Base-by-base conservation (phyloP, 2,113 vertebrate species). In the Serilophus lunatus region DNA sequence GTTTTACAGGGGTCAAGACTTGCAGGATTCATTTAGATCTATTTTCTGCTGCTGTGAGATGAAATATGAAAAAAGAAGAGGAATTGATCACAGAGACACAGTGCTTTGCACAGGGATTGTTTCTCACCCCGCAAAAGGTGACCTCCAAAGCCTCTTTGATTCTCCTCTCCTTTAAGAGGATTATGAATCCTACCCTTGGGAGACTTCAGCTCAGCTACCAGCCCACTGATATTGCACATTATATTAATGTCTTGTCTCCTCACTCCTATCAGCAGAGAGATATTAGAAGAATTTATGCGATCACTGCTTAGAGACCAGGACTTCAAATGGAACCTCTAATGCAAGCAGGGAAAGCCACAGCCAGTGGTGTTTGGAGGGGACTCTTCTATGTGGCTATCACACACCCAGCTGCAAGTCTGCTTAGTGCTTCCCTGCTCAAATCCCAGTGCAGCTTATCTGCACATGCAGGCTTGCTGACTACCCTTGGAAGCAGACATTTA, bases 121-220 rank as follows among this genome's bases (percentile, higher is more conserved):
- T 82, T 85, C 89, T 84, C 63, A 70, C 74, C n/a, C 72, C 0
- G 0, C 63, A 80, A 68, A 78, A 90, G 82, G 72, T 69, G 88
- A 94, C 82, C 76, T 91, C 60, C 80, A 79, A 88, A 92, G 78
- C 74, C 78, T 95, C 83, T 95, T 33, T 70, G 81, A 86, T 60
- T 90, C 61, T 75, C 33, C 49, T 84, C 78, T 93, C 45, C 53
- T 50, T 7, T 87, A 95, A 91, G 76, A 92, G 82, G 91, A 93
- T 91, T 92, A 93, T 8, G 6, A 79, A 88, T 63, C 76, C 65
- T 74, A 69, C 56, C 64, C 84, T 75, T 82, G 89, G 92, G 65
- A 93, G 49, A 77, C 63, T 77, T 90, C 77, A 85, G 77, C 81
- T 86, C 88, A 83, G 72, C 83, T 64, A 71, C 80, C 33, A 33